Evolutionary conservation across 35 echinoderm and acorn worm species (phyloP).

Genomic region (Strongylocentrotus purpuratus): DNA sequence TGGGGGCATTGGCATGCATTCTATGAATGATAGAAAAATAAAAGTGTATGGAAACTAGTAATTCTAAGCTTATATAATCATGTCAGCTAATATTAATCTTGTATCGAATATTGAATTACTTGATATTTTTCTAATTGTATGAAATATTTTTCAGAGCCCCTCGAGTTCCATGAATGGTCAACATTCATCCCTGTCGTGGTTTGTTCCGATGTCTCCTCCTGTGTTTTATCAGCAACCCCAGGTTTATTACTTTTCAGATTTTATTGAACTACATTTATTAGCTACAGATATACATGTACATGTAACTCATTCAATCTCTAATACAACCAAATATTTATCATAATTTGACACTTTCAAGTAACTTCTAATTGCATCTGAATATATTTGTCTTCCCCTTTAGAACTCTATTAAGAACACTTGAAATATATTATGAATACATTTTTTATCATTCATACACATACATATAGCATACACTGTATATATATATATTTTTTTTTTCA

Average conservation of each 20-base stretch:
- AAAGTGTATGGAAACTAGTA: background rate
- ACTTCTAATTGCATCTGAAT: background rate
- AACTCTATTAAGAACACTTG: background rate
- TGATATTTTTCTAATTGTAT: background rate
- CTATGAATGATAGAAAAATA: background rate
- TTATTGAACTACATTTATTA: background rate
- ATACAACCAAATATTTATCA: background rate
- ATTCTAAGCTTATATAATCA: background rate
- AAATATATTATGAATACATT: background rate
- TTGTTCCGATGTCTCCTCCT: conserved; percentile 42
- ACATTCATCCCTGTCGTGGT: conserved; percentile 24
- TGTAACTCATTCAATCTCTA: background rate
- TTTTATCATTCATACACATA: background rate
- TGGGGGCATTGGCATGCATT: background rate
- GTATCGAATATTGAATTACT: background rate
- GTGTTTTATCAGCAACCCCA: conserved; percentile 36
- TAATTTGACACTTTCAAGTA: background rate
- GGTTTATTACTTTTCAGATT: background rate
- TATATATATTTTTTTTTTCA: no score
- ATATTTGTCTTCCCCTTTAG: background rate
- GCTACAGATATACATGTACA: background rate
- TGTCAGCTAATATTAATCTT: background rate
- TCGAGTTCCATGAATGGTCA: conserved; percentile 30
- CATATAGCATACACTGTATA: background rate
- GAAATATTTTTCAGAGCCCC: conserved; percentile 33